phyloP scores from a whole-genome alignment of 2,113 vertebrate species.

The Carassius gibelio region DNA sequence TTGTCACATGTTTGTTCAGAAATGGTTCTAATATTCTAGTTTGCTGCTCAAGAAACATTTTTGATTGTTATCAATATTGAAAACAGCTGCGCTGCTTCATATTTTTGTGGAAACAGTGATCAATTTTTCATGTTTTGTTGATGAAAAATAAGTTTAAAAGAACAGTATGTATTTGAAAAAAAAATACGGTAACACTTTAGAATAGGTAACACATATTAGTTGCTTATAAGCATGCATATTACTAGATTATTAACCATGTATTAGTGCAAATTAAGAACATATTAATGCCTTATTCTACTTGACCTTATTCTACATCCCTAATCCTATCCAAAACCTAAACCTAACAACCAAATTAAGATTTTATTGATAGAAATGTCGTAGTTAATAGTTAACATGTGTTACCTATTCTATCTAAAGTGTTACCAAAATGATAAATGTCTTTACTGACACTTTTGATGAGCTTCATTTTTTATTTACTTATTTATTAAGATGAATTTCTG shows the following conservation, averaged over 20 bases:
- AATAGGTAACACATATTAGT: too few species aligned
- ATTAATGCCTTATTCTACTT: too few species aligned
- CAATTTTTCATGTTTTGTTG: neutral
- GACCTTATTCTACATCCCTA: too few species aligned
- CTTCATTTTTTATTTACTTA: neutral
- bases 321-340: too few species aligned
- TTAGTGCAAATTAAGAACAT: too few species aligned
- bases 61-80: neutral
- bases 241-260: too few species aligned
- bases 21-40: neutral
- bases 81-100: neutral
- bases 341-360: too few species aligned
- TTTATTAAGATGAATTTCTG: neutral
- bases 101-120: neutral
- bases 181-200: neutral
- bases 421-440: neutral
- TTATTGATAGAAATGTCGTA: too few species aligned
- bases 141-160: too few species aligned
- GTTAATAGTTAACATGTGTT: too few species aligned
- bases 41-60: neutral
- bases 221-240: too few species aligned
- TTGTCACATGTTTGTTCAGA: neutral
- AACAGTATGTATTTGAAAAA: neutral
- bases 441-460: neutral
- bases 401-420: too few species aligned